Percentiles rank a stretch among this genome's conserved stretches.
Conservation (phyloP, 2,797 vertebrate species). For the Melanogrammus aeglefinus region DNA sequence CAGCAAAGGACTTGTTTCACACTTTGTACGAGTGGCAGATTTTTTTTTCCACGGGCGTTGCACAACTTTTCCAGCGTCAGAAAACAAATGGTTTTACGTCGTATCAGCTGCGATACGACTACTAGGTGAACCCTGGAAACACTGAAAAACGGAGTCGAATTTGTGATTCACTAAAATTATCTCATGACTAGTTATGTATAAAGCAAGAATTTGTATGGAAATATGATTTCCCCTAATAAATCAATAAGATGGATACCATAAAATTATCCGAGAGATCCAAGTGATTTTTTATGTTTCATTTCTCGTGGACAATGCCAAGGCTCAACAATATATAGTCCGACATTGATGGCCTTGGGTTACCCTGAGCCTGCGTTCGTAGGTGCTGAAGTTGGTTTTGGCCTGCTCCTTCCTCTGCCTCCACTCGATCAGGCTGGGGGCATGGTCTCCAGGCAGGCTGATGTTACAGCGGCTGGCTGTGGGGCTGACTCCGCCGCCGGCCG, state of each 20-base stretch:
- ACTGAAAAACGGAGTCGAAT: background rate
- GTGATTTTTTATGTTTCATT: background rate
- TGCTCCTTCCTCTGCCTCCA: conserved; percentile 97
- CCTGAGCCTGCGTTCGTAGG: conserved; percentile 93
- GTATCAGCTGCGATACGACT: background rate
- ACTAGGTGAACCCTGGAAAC: background rate
- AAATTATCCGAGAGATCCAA: too few species aligned
- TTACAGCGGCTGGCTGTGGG: conserved; percentile 94
- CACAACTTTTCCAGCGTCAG: background rate
- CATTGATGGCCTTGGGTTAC: conserved; percentile 67
- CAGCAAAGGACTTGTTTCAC: background rate
- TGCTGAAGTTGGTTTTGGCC: conserved; percentile 91
- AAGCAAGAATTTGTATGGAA: background rate
- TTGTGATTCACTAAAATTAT: background rate
- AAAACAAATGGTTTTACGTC: background rate
- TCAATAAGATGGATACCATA: background rate
- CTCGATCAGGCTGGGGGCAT: conserved; percentile 93
- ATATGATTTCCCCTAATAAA: background rate
- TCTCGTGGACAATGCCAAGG: background rate
- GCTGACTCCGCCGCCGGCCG: conserved; percentile 81
- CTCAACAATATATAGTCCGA: background rate
- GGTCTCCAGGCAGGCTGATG: conserved; percentile 95
- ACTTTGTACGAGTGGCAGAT: background rate
- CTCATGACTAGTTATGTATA: background rate
- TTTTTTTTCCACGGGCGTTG: background rate